Percentiles rank a stretch among this genome's conserved stretches.
Evolutionary conservation across 2,888 invertebrate species (phyloP).

Genomic region (Emmelina monodactyla): DNA sequence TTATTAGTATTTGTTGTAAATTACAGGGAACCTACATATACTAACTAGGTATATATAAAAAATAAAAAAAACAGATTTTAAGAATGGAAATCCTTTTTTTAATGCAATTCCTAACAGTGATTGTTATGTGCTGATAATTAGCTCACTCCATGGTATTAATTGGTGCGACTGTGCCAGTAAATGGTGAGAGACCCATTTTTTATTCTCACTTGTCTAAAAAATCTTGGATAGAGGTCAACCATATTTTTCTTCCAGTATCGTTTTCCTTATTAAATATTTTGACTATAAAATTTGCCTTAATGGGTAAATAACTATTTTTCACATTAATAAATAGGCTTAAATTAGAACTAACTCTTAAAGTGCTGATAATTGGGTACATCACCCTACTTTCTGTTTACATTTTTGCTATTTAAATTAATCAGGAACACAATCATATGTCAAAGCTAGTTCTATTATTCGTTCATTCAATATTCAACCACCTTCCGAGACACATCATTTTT

Average conservation of each 20-base stretch:
- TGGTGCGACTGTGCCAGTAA: conserved; percentile 6
- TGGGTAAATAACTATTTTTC: conserved; percentile 12
- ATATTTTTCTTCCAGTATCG: conserved; percentile 6
- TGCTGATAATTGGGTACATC: conserved; percentile 7
- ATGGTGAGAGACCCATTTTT: conserved; percentile 6
- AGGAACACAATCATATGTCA: too few species aligned
- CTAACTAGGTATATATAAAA: too few species aligned
- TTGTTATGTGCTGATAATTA: conserved; percentile 7
- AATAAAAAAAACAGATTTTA: too few species aligned
- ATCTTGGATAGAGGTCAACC: conserved; percentile 6
- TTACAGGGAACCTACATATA: too few species aligned
- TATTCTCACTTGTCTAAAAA: conserved; percentile 6
- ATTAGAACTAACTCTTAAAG: conserved; percentile 14
- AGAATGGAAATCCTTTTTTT: too few species aligned
- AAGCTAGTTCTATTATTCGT: too few species aligned
- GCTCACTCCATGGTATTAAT: conserved; percentile 8
- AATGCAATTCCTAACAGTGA: too few species aligned
- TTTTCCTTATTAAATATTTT: conserved; percentile 8
- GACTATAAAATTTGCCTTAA: conserved; percentile 10
- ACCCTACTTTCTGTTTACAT: too few species aligned
- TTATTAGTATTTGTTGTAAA: too few species aligned
- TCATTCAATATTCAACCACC: too few species aligned
- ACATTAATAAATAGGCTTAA: conserved; percentile 12
- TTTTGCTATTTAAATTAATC: too few species aligned
- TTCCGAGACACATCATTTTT: too few species aligned